Percentiles rank a stretch among this genome's conserved stretches.
Evolutionary conservation across 2,113 vertebrate species (phyloP).

Genomic region (Cottus gobio): DNA sequence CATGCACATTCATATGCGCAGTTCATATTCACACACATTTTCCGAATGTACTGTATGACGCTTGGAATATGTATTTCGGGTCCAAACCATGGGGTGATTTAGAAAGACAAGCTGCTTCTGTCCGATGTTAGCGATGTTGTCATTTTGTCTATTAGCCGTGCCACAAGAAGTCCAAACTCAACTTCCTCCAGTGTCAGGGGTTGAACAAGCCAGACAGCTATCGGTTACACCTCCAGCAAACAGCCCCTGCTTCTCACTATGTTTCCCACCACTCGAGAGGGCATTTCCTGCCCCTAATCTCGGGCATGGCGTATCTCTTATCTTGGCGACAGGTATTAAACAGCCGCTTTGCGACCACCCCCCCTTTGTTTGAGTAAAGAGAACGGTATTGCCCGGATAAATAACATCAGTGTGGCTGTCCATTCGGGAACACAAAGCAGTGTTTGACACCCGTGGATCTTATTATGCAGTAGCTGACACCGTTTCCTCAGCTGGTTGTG

Average conservation of each 20-base stretch:
- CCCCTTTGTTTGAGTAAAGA: constrained; percentile 12
- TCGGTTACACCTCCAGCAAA: constrained; percentile 67
- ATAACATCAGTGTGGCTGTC: constrained; percentile 43
- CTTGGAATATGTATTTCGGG: background rate
- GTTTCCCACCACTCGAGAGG: constrained; percentile 76
- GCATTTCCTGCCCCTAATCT: constrained; percentile 70
- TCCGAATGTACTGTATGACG: background rate
- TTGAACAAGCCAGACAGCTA: constrained; percentile 63
- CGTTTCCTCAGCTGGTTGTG: constrained; percentile 52
- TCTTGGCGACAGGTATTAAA: constrained; percentile 72
- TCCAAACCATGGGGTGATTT: constrained; percentile 7
- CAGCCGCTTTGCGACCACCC: constrained; percentile 42
- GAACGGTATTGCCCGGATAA: constrained; percentile 46
- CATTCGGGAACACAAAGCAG: constrained; percentile 36
- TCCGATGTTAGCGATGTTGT: constrained; percentile 25
- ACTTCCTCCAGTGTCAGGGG: constrained; percentile 57
- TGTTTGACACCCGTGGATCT: constrained; percentile 49
- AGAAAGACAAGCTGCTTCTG: constrained; percentile 16
- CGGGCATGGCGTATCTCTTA: constrained; percentile 65
- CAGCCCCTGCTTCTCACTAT: constrained; percentile 62
- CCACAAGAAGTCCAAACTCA: constrained; percentile 47
- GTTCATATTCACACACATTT: constrained; percentile 4
- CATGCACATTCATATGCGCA: background rate
- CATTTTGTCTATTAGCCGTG: constrained; percentile 24
- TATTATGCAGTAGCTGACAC: constrained; percentile 53